phyloP scores from a whole-genome alignment of 1,140 invertebrate genomes.

The Hormaphis cornu region DNA sequence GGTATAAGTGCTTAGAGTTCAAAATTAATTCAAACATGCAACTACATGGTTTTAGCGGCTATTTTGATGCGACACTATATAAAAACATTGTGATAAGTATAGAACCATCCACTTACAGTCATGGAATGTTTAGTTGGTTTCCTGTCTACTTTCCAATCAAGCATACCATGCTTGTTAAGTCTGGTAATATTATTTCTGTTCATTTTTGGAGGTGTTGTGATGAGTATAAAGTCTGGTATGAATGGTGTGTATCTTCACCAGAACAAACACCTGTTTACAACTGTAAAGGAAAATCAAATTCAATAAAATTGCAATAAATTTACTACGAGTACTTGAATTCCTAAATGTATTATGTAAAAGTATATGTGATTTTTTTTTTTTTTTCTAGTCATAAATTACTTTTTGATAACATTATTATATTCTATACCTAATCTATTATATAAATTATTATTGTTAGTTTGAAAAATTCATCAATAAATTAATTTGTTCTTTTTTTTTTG shows the following conservation, averaged over 20 bases:
- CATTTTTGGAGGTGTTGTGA: conserved; percentile 79
- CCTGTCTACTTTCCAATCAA: conserved; percentile 86
- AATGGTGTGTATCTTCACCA: conserved; percentile 77
- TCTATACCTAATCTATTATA: too few relatives aligned
- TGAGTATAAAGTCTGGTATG: conserved; percentile 85
- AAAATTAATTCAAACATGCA: conserved; percentile 60
- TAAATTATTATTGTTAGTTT: too few relatives aligned
- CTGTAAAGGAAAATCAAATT: conserved; percentile 51
- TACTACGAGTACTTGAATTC: too few relatives aligned
- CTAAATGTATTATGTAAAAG: too few relatives aligned
- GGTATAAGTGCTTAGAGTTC: conserved; percentile 63
- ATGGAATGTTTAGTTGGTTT: conserved; percentile 95
- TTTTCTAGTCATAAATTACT: too few relatives aligned
- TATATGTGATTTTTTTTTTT: too few relatives aligned
- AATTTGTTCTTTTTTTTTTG: too few relatives aligned
- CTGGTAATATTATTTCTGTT: conserved; percentile 60
- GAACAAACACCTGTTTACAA: conserved; percentile 61
- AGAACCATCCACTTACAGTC: conserved; percentile 73
- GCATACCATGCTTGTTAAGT: conserved; percentile 62
- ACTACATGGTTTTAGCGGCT: conserved; percentile 89
- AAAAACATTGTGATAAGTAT: conserved; percentile 81
- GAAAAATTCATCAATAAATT: too few relatives aligned
- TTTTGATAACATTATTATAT: too few relatives aligned
- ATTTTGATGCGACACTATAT: conserved; percentile 82
- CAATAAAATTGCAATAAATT: not conserved